Evolutionary conservation across 1,140 invertebrate species (phyloP).

Genomic region (Diachasmimorpha longicaudata): DNA sequence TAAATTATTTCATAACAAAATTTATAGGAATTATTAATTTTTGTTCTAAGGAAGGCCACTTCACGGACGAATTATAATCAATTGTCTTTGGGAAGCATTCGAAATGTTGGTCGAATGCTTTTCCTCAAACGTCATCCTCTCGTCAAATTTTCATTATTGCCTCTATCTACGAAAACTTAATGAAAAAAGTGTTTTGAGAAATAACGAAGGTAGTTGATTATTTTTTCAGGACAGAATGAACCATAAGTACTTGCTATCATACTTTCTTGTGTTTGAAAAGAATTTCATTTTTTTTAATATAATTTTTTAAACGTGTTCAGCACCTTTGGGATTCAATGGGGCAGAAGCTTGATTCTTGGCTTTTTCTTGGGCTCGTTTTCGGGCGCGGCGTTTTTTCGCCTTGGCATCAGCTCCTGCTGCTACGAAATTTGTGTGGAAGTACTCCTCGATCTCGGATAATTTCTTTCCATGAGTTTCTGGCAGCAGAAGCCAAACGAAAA

Average conservation of each 20-base stretch:
- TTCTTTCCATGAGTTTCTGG: slow-evolving; percentile 77
- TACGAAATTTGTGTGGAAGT: slow-evolving; percentile 62
- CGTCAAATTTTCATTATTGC: too few species aligned
- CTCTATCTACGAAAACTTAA: too few species aligned
- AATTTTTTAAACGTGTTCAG: slow-evolving; percentile 13
- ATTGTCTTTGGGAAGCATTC: neutral
- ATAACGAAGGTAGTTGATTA: neutral
- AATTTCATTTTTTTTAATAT: neutral
- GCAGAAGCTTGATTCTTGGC: slow-evolving; percentile 29
- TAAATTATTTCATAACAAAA: neutral
- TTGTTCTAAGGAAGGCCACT: neutral
- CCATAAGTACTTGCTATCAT: neutral
- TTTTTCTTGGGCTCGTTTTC: slow-evolving; percentile 35
- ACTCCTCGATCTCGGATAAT: slow-evolving; percentile 72
- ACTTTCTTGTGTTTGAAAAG: neutral
- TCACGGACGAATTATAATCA: neutral
- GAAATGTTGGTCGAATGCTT: neutral
- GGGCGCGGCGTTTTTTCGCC: slow-evolving; percentile 31
- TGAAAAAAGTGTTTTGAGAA: neutral
- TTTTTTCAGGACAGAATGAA: neutral
- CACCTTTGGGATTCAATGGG: slow-evolving; percentile 40
- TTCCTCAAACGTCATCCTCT: too few species aligned
- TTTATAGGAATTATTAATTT: neutral
- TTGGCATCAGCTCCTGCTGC: slow-evolving; percentile 44
- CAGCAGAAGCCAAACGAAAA: slow-evolving; percentile 69